Evolutionary conservation across 2,797 vertebrate genomes (phyloP).

Genomic region (Strix occidentalis): DNA sequence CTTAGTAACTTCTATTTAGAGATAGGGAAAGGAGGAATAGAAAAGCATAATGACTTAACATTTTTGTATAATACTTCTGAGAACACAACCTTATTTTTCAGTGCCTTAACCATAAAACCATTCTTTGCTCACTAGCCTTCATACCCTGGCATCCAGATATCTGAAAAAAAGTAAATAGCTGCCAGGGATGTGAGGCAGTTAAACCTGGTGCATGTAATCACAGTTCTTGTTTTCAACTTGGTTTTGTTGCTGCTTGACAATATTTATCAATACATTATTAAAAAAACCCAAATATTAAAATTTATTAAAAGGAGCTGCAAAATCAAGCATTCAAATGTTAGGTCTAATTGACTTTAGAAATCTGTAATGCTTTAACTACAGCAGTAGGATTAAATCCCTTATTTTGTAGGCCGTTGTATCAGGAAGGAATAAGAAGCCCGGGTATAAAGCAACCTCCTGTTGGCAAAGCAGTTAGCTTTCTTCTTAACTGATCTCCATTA

Average conservation of each 20-base stretch:
- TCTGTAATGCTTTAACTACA: background rate
- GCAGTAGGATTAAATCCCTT: background rate
- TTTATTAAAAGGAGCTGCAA: constrained; percentile 13
- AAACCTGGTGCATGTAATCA: background rate
- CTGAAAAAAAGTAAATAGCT: background rate
- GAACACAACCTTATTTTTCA: background rate
- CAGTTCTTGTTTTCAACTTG: background rate
- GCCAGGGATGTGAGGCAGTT: background rate
- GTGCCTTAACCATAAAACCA: background rate
- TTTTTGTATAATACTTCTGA: background rate
- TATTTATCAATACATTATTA: constrained; percentile 17
- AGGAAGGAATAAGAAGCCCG: background rate
- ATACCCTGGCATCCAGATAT: background rate
- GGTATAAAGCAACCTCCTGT: background rate
- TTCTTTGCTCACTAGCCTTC: background rate
- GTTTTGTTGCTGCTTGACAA: background rate
- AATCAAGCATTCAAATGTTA: constrained; percentile 8
- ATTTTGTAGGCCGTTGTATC: background rate
- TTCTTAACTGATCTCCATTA: background rate
- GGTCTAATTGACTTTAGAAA: background rate
- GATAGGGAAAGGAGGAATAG: background rate
- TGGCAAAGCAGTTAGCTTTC: background rate
- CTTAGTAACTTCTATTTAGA: background rate
- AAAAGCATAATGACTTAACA: background rate
- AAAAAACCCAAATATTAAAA: constrained; percentile 23